Percentiles rank a stretch among this genome's conserved stretches.
Evolutionary conservation across 2,888 invertebrate species (phyloP).

Genomic region (Mycalesis mineus): DNA sequence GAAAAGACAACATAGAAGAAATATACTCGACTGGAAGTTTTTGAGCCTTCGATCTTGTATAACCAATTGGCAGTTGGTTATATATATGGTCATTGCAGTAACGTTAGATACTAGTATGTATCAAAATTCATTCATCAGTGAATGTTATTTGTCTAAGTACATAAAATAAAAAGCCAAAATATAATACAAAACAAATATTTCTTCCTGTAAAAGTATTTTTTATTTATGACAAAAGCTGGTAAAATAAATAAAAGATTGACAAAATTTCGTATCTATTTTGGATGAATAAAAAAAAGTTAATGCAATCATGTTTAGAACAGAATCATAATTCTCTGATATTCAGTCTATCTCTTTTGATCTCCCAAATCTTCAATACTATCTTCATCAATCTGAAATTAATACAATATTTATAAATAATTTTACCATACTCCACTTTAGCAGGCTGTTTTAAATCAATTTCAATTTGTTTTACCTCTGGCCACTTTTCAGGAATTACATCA

Average conservation of each 20-base stretch:
- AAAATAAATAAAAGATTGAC: conserved; percentile 41
- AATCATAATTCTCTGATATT: conserved; percentile 30
- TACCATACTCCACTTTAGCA: no score
- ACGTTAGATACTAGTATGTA: no score
- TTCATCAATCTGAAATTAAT: conserved; percentile 86
- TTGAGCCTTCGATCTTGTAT: no score
- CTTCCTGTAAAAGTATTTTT: conserved; percentile 7
- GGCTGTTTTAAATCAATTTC: no score
- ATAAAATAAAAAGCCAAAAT: not conserved
- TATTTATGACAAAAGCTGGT: conserved; percentile 30
- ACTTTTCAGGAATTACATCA: conserved; percentile 98
- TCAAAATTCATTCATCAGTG: no score
- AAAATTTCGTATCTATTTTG: conserved; percentile 45
- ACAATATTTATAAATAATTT: not conserved
- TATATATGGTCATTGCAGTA: no score
- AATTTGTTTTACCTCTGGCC: conserved; percentile 94
- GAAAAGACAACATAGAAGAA: no score
- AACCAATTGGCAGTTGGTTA: no score
- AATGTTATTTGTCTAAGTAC: no score
- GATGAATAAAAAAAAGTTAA: conserved; percentile 22
- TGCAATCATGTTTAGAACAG: conserved; percentile 17
- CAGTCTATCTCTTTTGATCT: conserved; percentile 90
- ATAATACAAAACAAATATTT: not conserved
- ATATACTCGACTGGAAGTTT: no score
- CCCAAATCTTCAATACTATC: conserved; percentile 95